Conservation (phyloP, 2,888 invertebrate species). For the Synergus laeviventris region DNA sequence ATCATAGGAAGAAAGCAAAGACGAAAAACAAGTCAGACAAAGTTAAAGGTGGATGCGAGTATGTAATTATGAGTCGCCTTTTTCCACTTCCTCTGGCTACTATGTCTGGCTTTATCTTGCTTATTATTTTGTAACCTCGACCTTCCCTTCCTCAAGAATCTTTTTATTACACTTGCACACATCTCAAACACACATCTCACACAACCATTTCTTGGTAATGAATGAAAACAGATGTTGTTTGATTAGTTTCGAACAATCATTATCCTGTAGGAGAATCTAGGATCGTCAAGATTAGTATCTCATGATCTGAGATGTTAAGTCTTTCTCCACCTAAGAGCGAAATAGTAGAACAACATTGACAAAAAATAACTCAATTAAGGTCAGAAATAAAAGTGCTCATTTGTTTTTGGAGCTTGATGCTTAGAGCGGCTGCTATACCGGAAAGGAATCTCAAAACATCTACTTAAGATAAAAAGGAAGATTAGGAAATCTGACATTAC, state of each 20-base stretch:
- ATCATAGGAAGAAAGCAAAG: background rate
- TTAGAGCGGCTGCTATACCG: background rate
- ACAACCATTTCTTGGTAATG: no score
- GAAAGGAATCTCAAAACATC: slow-evolving; percentile 29
- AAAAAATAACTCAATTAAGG: background rate
- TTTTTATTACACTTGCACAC: background rate
- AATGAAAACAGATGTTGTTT: no score
- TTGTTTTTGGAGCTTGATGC: background rate
- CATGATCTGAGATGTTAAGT: no score
- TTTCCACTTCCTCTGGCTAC: slow-evolving; percentile 1
- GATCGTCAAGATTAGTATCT: no score
- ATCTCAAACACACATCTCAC: background rate
- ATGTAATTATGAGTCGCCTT: slow-evolving; percentile 1
- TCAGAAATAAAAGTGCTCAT: background rate
- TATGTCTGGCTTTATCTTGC: slow-evolving; percentile 1
- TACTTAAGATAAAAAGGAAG: slow-evolving; percentile 27
- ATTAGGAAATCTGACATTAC: slow-evolving; percentile 31
- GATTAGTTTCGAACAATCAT: no score
- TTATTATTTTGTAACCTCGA: background rate
- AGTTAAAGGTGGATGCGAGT: background rate
- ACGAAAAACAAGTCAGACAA: slow-evolving; percentile 15
- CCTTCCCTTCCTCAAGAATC: background rate
- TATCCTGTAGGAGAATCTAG: no score
- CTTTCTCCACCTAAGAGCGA: background rate
- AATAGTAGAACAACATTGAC: background rate